Evolutionary conservation across 2,113 vertebrate species (phyloP).

Genomic region (Oenanthe melanoleuca): DNA sequence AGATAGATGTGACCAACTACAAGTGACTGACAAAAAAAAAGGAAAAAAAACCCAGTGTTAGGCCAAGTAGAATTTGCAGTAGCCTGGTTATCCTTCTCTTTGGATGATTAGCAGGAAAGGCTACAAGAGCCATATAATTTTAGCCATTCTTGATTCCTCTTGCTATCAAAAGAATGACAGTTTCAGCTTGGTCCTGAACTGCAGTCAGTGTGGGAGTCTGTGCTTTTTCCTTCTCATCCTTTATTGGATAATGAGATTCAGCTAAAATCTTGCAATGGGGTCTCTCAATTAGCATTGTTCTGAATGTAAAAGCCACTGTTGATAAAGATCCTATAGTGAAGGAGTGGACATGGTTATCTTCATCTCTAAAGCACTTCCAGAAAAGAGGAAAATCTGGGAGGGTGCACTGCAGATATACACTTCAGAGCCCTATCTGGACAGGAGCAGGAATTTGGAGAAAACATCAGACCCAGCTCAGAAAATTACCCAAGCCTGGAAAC

Average conservation of each 20-base stretch:
- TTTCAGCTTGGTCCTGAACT: neutral
- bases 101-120: neutral
- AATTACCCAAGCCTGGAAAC: neutral
- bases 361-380: neutral
- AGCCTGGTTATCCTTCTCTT: neutral
- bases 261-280: neutral
- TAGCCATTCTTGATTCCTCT: neutral
- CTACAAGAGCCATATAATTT: neutral
- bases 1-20: neutral
- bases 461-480: neutral
- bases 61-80: neutral
- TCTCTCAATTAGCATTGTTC: neutral
- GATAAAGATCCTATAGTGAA: neutral
- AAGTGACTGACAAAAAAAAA: neutral
- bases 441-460: neutral
- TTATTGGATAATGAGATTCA: neutral
- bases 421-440: neutral
- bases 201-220: neutral
- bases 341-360: neutral
- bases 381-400: neutral
- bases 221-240: neutral
- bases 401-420: neutral
- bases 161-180: neutral
- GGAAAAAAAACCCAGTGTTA: neutral
- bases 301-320: neutral